Conservation (phyloP, 1,140 invertebrate species). For the Dendroctonus ponderosae region DNA sequence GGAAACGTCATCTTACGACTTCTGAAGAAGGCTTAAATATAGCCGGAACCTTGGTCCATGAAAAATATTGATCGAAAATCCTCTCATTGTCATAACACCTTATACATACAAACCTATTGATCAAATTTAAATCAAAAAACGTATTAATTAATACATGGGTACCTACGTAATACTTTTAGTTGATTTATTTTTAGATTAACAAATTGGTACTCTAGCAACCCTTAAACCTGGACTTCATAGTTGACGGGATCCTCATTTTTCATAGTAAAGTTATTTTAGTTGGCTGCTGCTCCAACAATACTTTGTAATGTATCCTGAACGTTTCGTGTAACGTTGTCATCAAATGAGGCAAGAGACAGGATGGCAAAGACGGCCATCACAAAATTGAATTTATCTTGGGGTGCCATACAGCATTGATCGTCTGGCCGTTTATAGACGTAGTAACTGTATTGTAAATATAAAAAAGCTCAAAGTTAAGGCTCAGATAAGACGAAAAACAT, state of each 20-base stretch:
- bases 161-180: background rate
- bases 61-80: too few species aligned
- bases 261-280: background rate
- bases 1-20: too few species aligned
- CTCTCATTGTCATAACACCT: too few species aligned
- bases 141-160: background rate
- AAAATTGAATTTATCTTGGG: slow-evolving; percentile 28
- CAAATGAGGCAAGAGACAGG: slow-evolving; percentile 18
- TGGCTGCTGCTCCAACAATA: background rate
- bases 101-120: too few species aligned
- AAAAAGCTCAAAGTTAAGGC: background rate
- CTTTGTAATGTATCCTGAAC: slow-evolving; percentile 1
- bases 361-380: slow-evolving; percentile 23
- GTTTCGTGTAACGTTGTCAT: slow-evolving; percentile 7
- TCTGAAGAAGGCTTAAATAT: too few species aligned
- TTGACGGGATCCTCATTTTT: background rate
- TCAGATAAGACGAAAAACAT: background rate
- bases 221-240: too few species aligned
- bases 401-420: slow-evolving; percentile 22
- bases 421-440: slow-evolving; percentile 19
- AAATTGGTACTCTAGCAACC: background rate
- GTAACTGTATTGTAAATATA: slow-evolving; percentile 16
- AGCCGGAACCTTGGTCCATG: too few species aligned
- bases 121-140: background rate
- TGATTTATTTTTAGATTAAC: background rate